Evolutionary conservation across 2,888 invertebrate genomes (phyloP).

Genomic region (Zele albiditarsus): DNA sequence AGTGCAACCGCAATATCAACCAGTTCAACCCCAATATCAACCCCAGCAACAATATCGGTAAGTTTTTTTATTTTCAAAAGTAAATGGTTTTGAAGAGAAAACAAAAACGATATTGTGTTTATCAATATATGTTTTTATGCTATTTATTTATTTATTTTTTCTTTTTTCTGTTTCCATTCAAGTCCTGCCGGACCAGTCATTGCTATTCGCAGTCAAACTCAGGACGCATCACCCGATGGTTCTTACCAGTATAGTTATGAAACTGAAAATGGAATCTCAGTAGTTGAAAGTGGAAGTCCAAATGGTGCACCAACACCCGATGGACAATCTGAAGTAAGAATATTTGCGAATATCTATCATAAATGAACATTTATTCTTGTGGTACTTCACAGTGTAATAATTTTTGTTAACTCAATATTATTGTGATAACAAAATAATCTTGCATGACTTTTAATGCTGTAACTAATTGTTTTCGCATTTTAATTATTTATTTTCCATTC

Average conservation of each 20-base stretch:
- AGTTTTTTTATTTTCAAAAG: not conserved
- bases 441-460: too few species aligned
- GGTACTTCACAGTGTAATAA: too few species aligned
- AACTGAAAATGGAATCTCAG: slow-evolving; percentile 70
- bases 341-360: too few species aligned
- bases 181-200: slow-evolving; percentile 59
- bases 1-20: slow-evolving; percentile 44
- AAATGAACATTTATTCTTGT: too few species aligned
- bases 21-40: slow-evolving; percentile 54
- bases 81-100: too few species aligned
- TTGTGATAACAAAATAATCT: too few species aligned
- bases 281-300: slow-evolving; percentile 63
- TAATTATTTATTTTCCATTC: too few species aligned
- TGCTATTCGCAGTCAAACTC: slow-evolving; percentile 65
- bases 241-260: slow-evolving; percentile 67
- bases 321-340: slow-evolving; percentile 60
- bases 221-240: slow-evolving; percentile 64
- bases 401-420: too few species aligned
- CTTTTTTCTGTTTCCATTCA: slow-evolving; percentile 1
- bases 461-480: too few species aligned
- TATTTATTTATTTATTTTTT: slow-evolving; percentile 8
- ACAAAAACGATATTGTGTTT: too few species aligned
- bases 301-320: slow-evolving; percentile 57
- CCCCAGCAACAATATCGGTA: slow-evolving; percentile 58
- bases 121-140: not conserved